A percentile compares a stretch with the other conserved stretches of the same genome.
Conservation (phyloP, 2,888 invertebrate species). For the Ferdinandea cuprea region DNA sequence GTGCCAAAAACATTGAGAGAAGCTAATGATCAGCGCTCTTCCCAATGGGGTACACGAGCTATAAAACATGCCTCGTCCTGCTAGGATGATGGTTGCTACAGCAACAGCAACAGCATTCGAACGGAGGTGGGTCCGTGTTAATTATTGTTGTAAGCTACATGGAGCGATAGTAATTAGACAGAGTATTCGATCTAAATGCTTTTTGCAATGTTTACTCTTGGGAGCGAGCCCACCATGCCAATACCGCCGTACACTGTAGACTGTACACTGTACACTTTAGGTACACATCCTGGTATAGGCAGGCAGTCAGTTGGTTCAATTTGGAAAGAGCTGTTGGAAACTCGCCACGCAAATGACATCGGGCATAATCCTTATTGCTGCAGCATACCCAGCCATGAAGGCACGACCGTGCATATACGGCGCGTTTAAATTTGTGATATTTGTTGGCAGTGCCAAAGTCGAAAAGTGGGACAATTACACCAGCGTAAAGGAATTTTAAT, state of each 20-base stretch:
- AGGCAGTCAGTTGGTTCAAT: no score
- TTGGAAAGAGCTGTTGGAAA: conserved; percentile 38
- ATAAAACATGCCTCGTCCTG: neutral
- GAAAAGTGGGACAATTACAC: conserved; percentile 56
- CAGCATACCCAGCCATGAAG: conserved; percentile 19
- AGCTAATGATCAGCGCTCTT: conserved; percentile 66
- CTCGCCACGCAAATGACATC: conserved; percentile 53
- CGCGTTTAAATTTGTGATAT: conserved; percentile 49
- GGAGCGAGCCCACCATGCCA: conserved; percentile 16
- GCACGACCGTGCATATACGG: conserved; percentile 27
- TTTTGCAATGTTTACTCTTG: conserved; percentile 61
- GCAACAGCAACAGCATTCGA: neutral
- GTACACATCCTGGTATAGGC: neutral
- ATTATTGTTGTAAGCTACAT: conserved; percentile 72
- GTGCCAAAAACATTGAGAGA: conserved; percentile 67
- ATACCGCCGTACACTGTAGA: no score
- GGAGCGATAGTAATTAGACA: conserved; percentile 68
- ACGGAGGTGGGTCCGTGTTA: conserved; percentile 54
- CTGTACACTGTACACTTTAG: no score
- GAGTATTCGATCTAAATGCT: conserved; percentile 67
- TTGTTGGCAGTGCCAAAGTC: conserved; percentile 11
- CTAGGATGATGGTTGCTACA: neutral
- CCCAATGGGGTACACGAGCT: conserved; percentile 21
- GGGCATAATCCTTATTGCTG: conserved; percentile 62
- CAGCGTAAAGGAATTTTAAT: conserved; percentile 49